phyloP scores from a whole-genome alignment of 92 coral and sea anemone species.

The Bergia sp. region DNA sequence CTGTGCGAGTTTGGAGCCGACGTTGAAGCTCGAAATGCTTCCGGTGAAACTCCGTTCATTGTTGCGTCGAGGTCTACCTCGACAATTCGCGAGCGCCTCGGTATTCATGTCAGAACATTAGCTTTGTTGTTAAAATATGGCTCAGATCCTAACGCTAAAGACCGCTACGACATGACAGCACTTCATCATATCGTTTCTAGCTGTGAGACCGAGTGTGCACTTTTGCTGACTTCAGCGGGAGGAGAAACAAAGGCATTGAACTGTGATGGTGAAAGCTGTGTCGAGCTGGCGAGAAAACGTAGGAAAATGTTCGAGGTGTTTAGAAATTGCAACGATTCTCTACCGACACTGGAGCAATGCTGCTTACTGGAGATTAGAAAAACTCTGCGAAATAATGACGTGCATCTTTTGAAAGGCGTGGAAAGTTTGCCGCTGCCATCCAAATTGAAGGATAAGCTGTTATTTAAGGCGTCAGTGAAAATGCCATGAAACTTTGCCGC shows the following conservation, averaged over 20 bases:
- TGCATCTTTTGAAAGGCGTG: conserved; percentile 9
- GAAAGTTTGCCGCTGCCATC: conserved; percentile 48
- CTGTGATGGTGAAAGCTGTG: conserved; percentile 46
- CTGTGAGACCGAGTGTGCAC: conserved; percentile 44
- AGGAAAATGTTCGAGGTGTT: conserved; percentile 18
- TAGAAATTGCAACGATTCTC: not conserved
- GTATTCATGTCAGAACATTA: conserved; percentile 59
- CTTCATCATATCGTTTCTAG: conserved; percentile 49
- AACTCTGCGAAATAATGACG: conserved; percentile 29
- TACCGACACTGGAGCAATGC: conserved; percentile 50
- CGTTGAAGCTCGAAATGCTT: conserved; percentile 53
- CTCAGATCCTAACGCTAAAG: conserved; percentile 55
- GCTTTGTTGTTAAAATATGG: conserved; percentile 70
- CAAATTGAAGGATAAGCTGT: conserved; percentile 54
- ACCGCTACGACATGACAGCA: conserved; percentile 59
- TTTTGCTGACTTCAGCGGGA: conserved; percentile 44
- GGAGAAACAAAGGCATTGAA: conserved; percentile 45
- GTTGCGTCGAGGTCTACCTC: conserved; percentile 64
- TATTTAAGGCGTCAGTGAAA: conserved; percentile 30
- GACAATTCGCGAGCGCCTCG: conserved; percentile 56
- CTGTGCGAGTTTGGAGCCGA: conserved; percentile 73
- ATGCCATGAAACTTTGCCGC: not conserved
- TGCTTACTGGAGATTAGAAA: conserved; percentile 54
- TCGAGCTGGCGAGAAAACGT: conserved; percentile 31
- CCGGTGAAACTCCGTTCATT: conserved; percentile 64